Base-by-base conservation (phyloP, 2,797 vertebrate genomes). In the Morelia viridis region DNA sequence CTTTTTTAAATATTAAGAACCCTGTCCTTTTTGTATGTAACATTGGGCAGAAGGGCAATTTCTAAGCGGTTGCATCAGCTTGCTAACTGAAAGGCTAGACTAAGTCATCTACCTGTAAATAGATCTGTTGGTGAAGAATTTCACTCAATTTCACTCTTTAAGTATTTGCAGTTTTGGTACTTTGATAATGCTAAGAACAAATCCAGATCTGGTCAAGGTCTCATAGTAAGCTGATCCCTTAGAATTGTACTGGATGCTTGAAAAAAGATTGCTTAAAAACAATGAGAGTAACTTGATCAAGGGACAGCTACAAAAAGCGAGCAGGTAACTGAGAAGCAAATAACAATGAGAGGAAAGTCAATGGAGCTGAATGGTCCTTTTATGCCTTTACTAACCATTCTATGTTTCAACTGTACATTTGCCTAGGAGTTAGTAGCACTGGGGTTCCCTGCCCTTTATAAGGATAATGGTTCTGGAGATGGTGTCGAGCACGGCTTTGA, bases 391-490 rank as follows among this genome's bases (percentile, higher is more conserved):
- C 17, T 58, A 65, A 92, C 60, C n/a, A 2, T 35, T 61, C 46
- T 41, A 2, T 41, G 19, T n/a, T 57, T 86, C 46, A 57, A n/a
- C 17, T 53, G 12, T 61, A 28, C 28, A 19, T 89, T 19, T 85
- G 9, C 13, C 24, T 87, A 92, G 92, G 89, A 92, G 50, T 35
- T 92, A 2, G 89, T 60, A 64, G 15, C 19, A 1, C 61, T 93
- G 85, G 93, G 93, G 6, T n/a, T 93, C 41, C 88, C 93, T 65
- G 58, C 60, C 8, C 84, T 93, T 4, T 90, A 68, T 58, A 80
- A 64, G 6, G 92, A 92, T 6, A 68, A 84, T 58, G 60, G 68
- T 56, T 90, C 58, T 19, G 90, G 71, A 41, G 85, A 90, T 58
- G 58, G 71, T 9, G 2, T 41, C 2, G 83, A 91, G 13, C 84